Evolutionary conservation across 2,797 vertebrate genomes (phyloP), one percentile per base, ranked within the genome.

Genomic region (Chiroxiphia lanceolata): DNA sequence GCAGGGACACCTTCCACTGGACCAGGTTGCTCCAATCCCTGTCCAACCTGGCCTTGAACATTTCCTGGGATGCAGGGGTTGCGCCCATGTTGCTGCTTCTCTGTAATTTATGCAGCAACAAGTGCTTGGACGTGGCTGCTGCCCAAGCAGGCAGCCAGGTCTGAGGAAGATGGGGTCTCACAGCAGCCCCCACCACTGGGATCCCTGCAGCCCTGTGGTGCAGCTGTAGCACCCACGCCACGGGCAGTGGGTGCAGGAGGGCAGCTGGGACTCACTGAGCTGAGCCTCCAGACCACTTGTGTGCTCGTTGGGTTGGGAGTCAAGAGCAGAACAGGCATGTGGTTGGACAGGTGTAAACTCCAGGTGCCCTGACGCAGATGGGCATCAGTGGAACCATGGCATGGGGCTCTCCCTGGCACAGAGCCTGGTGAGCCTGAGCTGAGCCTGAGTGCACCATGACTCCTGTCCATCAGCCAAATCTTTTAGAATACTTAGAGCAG

Each of bases 111-210:
- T 19, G 48, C n/a, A 16, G 53, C 77, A 29, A 42, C 29, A 1
- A 47, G 47, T 1, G 7, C 61, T 57, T 5, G 78, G 50, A 38
- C 1, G 0, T 3, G 3, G 48, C 42, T 38, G 29, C 54, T 51
- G n/a, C 68, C n/a, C 6, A 0, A 44, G 53, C 45, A 31, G 44
- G 34, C 1, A 0, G 10, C 6, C 1, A 10, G 51, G 27, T 5
- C 40, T 8, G 4, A 42, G 64, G 34, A 45, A 26, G 31, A 10
- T 1, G 15, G 44, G 56, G 14, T 64, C 57, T 38, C 2, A 0
- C 4, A 4, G 36, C 61, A n/a, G n/a, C 44, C n/a, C 61, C 25
- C 60, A 21, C 7, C 26, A n/a, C 17, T 13, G 59, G 65, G 47
- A 27, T 83, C 48, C 64, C 69, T 3, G 3, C 56, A 51, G 65